Base-by-base conservation (phyloP, 1,140 invertebrate species). In the Drosophila asahinai region DNA sequence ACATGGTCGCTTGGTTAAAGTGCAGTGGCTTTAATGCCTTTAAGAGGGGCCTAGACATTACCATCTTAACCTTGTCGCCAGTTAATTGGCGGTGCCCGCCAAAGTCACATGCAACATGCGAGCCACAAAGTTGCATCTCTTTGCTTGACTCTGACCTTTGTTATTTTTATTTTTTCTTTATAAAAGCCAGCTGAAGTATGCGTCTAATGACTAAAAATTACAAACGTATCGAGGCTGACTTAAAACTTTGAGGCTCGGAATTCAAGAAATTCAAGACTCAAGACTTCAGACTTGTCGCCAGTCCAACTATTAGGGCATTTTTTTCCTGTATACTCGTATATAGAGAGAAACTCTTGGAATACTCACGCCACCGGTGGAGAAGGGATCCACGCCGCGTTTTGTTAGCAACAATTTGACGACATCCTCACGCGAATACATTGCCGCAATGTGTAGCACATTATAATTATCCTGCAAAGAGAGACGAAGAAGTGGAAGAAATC, bases 391-490 rank as follows among this genome's bases (percentile, higher is more conserved):
- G 15, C 96, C 98, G 93, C 96, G 96, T 93, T 98, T 98, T 45
- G 96, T 95, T 49, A 99, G 94, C 9, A 99, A 94, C 33, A 98
- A 94, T 91, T 98, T 98, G 90, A 99, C 97, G 58, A 98, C 97
- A 93, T 99, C 98, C 93, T 99, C 98, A 83, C 98, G 95, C 22
- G 97, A 98, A 93, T 97, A 97, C 95, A 98, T 97, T 33, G 98
- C 97, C 17, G 98, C 97, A 93, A 98, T 96, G 93, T 99, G 98
- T 27, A 99, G 94, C 30, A 96, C 97, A 94, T 98, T 98, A 93
- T 97, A 97, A 93, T 98, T 98, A 94, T 99, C 98, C 98, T 99
- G 94, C 68, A 92, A 7, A 81, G 51, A 60, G 36, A 75, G 43
- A 54, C 67, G 43, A 54, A 25, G 72, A 42, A 40, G 68, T 57